A percentile compares a stretch with the other conserved stretches of the same genome.
These are phyloP conservation scores for Siniperca chuatsi DNA, from an alignment of 2,113 vertebrate species.

Conservation along the genomic window DNA sequence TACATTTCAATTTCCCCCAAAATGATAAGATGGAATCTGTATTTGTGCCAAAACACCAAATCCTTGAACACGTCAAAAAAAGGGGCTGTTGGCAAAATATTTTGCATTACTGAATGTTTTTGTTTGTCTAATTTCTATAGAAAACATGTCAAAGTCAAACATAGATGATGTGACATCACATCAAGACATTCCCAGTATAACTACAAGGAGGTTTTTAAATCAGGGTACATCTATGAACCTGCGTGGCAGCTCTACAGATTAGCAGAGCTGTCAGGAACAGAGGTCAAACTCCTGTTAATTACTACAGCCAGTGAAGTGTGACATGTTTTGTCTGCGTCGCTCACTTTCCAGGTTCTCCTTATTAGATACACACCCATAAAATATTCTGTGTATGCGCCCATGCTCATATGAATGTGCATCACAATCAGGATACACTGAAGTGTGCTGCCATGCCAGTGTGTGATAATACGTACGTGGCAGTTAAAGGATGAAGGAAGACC, in stretches of 20 bases:
- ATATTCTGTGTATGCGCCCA: neutral
- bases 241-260: slow-evolving; percentile 34
- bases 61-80: neutral
- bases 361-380: slow-evolving; percentile 16
- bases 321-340: slow-evolving; percentile 11
- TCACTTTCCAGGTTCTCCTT: slow-evolving; percentile 7
- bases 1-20: neutral
- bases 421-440: slow-evolving; percentile 13
- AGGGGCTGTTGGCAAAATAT: neutral
- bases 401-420: slow-evolving; percentile 10
- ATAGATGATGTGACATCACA: neutral
- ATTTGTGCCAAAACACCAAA: neutral
- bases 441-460: neutral
- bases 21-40: neutral
- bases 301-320: slow-evolving; percentile 42
- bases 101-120: neutral
- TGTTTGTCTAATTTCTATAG: neutral
- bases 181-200: neutral
- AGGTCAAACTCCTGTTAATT: slow-evolving; percentile 64
- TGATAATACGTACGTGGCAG: neutral
- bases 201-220: neutral
- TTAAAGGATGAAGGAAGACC: neutral
- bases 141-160: neutral
- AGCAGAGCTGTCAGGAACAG: slow-evolving; percentile 27
- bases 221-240: slow-evolving; percentile 5